These are phyloP conservation scores for Drosophila leonis DNA, from an alignment of 2,888 invertebrate genomes.

Conservation along the genomic window DNA sequence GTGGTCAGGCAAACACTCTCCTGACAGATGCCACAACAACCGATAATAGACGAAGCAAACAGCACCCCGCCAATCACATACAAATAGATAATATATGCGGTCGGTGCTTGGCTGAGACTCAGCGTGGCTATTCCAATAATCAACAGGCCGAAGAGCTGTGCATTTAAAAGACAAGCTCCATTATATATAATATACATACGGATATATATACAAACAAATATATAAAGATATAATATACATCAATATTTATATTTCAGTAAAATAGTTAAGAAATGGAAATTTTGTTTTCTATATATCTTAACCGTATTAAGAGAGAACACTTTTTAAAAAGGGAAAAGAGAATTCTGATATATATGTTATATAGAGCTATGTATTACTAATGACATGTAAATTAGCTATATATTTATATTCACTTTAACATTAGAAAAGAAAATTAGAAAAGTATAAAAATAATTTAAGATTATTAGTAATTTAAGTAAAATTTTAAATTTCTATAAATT, in stretches of 20 bases:
- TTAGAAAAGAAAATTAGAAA: not conserved
- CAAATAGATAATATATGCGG: slow-evolving; percentile 64
- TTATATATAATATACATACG: not conserved
- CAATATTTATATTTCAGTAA: not conserved
- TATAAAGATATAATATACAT: not conserved
- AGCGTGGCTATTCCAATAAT: slow-evolving; percentile 68
- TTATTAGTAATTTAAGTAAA: too few species aligned
- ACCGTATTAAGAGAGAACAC: not conserved
- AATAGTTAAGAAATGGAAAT: not conserved
- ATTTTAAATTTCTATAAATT: not conserved
- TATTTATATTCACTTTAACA: not conserved
- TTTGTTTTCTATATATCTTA: not conserved
- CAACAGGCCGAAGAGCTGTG: slow-evolving; percentile 70
- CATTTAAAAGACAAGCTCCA: slow-evolving; percentile 7
- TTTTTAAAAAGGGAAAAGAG: not conserved
- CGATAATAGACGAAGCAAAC: slow-evolving; percentile 72
- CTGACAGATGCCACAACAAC: slow-evolving; percentile 78
- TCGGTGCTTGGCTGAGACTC: slow-evolving; percentile 60
- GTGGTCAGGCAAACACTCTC: slow-evolving; percentile 76
- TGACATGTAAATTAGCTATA: not conserved
- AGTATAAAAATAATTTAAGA: too few species aligned
- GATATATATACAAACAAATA: not conserved
- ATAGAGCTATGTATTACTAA: not conserved
- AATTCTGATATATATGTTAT: not conserved
- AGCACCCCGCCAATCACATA: slow-evolving; percentile 70